Evolutionary conservation across 2,888 invertebrate species (phyloP), one percentile per base, ranked within the genome.

Genomic region (Megamerina dolium): DNA sequence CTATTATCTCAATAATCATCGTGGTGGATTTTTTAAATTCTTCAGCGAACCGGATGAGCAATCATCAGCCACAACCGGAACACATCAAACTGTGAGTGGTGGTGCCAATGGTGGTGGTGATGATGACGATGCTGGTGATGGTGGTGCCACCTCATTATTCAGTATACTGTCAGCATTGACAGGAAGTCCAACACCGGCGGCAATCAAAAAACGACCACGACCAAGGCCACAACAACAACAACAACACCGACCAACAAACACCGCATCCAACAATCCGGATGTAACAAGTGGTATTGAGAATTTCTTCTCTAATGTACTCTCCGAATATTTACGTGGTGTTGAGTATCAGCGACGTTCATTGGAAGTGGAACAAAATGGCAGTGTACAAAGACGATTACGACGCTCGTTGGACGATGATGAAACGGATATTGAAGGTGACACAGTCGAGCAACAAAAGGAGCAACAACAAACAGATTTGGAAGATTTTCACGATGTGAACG

Each of bases 21-120:
- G 87, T 43, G 89, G 89, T 30, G 89, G 89, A 2, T 87, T 89
- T 69, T 89, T 88, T 63, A 76, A 85, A 48, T 86, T 85, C 63
- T 88, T 88, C 61, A 81, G 77, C 49, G 76, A 76, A 26, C 59
- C 75, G 31, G 76, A 75, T 40, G 64, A 68, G 44, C 73, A 59
- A 32, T 49, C 57, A 27, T 52, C 52, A 5, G 44, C 48, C 5
- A 38, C 47, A 19, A 41, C 27, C 20, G 41, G 44, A 18, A 29
- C 46, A 20, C 43, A 46, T 19, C 41, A 52, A 23, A 14, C 42
- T 13, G n/a, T n/a, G n/a, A 26, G 45, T 26, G 23, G 23, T 23
- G 23, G 23, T 10, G 13, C 36, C 14, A 41, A 46, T 33, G 18
- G 26, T 9, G 36, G 27, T 37, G 32, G 36, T 32, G 23, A 45